Percentiles rank a stretch among this genome's conserved stretches.
Evolutionary conservation across 2,888 invertebrate genomes (phyloP).

Genomic region (Zygaena filipendulae): DNA sequence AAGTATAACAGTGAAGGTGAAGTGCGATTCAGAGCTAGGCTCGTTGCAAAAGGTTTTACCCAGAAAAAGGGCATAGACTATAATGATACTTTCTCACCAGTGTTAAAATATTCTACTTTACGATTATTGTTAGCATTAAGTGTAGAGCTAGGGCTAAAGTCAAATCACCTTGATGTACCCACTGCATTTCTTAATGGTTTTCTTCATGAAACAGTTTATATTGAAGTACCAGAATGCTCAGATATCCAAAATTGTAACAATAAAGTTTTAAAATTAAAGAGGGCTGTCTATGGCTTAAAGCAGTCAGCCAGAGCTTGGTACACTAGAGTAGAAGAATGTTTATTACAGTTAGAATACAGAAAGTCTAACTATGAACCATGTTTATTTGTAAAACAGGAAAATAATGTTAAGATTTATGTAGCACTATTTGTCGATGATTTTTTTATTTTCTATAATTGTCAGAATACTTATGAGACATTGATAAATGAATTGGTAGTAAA

Average conservation of each 20-base stretch:
- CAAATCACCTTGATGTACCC: slow-evolving; percentile 5
- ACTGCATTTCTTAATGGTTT: slow-evolving; percentile 4
- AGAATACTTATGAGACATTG: slow-evolving; percentile 6
- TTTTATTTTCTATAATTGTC: slow-evolving; percentile 3
- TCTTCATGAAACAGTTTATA: slow-evolving; percentile 8
- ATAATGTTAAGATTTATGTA: slow-evolving; percentile 2
- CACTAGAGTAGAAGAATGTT: slow-evolving; percentile 9
- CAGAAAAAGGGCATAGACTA: slow-evolving; percentile 11
- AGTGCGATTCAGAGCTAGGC: slow-evolving; percentile 9
- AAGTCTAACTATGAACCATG: slow-evolving; percentile 12
- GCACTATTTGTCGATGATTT: slow-evolving; percentile 10
- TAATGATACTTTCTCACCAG: slow-evolving; percentile 11
- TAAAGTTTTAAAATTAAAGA: slow-evolving; percentile 12
- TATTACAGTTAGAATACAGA: slow-evolving; percentile 6
- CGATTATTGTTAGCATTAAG: slow-evolving; percentile 10
- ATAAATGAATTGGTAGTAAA: slow-evolving; percentile 1
- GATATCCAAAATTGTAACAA: slow-evolving; percentile 3
- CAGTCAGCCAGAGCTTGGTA: slow-evolving; percentile 15
- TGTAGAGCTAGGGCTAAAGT: slow-evolving; percentile 5
- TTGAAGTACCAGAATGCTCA: slow-evolving; percentile 10
- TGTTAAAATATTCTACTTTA: slow-evolving; percentile 10
- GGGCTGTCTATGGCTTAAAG: slow-evolving; percentile 12
- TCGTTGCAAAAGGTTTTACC: slow-evolving; percentile 12
- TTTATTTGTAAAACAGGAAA: slow-evolving; percentile 6
- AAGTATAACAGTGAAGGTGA: slow-evolving; percentile 10